A percentile compares a stretch with the other conserved stretches of the same genome.
Conservation (phyloP, 2,797 vertebrate genomes). For the Fundulus diaphanus region DNA sequence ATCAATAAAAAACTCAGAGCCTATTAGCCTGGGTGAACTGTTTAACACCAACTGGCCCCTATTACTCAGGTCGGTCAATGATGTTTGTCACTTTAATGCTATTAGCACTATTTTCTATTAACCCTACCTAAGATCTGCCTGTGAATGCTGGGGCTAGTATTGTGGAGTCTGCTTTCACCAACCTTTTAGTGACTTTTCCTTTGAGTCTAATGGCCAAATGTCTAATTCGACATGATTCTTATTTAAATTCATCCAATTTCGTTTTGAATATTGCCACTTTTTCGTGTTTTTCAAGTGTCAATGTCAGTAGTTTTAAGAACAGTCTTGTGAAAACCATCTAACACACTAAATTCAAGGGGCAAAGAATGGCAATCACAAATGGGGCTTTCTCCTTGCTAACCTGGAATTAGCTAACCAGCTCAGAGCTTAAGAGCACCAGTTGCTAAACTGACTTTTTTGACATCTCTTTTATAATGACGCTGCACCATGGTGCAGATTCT, state of each 20-base stretch:
- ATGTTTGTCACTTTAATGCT: slow-evolving; percentile 81
- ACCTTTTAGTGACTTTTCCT: slow-evolving; percentile 14
- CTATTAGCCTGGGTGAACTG: slow-evolving; percentile 81
- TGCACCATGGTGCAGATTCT: background rate
- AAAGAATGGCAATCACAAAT: background rate
- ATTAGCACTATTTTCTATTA: slow-evolving; percentile 79
- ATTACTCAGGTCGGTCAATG: slow-evolving; percentile 79
- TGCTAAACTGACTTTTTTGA: background rate
- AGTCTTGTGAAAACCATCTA: background rate
- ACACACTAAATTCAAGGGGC: background rate
- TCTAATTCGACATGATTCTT: slow-evolving; percentile 42
- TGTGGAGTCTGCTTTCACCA: slow-evolving; percentile 32
- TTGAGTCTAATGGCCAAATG: slow-evolving; percentile 12
- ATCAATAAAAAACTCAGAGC: slow-evolving; percentile 81
- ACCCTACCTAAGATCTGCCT: slow-evolving; percentile 66
- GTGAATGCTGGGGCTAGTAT: slow-evolving; percentile 46
- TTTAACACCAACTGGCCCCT: slow-evolving; percentile 77
- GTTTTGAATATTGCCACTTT: background rate
- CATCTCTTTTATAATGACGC: background rate
- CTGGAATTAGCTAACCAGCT: background rate
- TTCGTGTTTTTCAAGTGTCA: background rate
- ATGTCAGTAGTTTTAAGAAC: background rate
- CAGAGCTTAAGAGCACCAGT: background rate
- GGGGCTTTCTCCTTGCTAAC: background rate
- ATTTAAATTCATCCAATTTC: slow-evolving; percentile 13